Conservation (phyloP, 2,113 vertebrate genomes). For the Etia nguti region DNA sequence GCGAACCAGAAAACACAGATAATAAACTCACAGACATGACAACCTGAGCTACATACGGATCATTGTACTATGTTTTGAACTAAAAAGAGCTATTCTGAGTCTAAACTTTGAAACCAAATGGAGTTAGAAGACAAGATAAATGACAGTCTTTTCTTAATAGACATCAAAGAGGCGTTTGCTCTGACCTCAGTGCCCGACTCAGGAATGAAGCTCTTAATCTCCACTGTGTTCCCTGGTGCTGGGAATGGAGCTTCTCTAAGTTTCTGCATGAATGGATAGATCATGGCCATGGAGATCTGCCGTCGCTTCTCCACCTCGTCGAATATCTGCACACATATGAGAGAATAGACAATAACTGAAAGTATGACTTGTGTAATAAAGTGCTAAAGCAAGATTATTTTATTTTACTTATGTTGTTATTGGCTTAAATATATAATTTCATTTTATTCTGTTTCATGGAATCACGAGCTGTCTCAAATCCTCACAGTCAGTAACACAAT, state of each 20-base stretch:
- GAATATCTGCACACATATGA: constrained; percentile 77
- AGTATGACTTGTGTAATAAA: neutral
- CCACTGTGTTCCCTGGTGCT: constrained; percentile 88
- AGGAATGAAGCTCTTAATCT: constrained; percentile 95
- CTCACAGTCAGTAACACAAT: neutral
- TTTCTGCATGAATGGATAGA: constrained; percentile 98
- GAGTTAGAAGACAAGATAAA: neutral
- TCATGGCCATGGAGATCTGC: constrained; percentile 90
- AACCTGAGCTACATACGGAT: neutral
- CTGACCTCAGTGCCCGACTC: constrained; percentile 90
- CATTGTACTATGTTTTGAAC: neutral
- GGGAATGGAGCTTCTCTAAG: constrained; percentile 89
- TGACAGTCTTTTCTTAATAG: neutral
- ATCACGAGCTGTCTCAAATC: neutral
- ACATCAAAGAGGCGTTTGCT: neutral
- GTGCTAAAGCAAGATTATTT: neutral
- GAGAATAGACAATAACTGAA: neutral
- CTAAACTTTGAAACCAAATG: neutral
- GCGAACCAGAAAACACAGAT: neutral
- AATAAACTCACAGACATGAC: neutral
- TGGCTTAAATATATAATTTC: neutral
- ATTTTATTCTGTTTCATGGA: neutral
- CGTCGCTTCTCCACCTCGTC: constrained; percentile 95
- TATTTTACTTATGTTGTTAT: neutral
- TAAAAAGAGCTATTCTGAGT: neutral